Conservation (phyloP, 2,113 vertebrate species). For the Naja naja region DNA sequence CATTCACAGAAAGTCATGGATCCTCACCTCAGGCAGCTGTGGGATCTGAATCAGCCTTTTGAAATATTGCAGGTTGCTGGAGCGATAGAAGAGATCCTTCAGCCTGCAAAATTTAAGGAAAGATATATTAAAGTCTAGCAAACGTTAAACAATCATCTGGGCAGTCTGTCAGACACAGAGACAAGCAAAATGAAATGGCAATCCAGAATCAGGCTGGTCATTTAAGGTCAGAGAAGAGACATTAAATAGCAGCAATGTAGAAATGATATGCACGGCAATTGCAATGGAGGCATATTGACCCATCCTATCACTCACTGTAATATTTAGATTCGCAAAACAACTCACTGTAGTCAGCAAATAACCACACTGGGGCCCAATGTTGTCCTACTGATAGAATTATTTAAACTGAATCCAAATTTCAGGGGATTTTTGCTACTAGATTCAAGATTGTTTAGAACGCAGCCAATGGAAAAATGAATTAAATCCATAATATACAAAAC, state of each 20-base stretch:
- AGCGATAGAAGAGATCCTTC: conserved; percentile 95
- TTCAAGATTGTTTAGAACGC: background rate
- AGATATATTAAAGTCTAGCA: background rate
- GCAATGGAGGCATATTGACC: background rate
- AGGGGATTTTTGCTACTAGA: background rate
- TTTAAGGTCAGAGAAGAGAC: background rate
- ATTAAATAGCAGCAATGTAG: background rate
- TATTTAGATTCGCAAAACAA: background rate
- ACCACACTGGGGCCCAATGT: background rate
- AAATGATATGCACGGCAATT: background rate
- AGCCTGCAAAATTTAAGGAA: conserved; percentile 69
- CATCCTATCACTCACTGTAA: background rate
- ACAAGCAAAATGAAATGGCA: background rate
- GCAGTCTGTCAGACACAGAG: too few relatives aligned
- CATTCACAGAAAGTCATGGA: background rate
- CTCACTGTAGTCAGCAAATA: background rate
- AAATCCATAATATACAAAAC: background rate
- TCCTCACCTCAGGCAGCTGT: conserved; percentile 91
- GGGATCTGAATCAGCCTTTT: conserved; percentile 97
- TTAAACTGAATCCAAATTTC: background rate
- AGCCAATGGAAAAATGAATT: background rate
- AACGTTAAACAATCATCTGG: background rate
- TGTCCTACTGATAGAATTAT: background rate
- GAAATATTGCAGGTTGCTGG: conserved; percentile 98
- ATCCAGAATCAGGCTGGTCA: background rate